Percentiles rank a stretch among this genome's conserved stretches.
phyloP scores from a whole-genome alignment of 2,797 vertebrate genomes.

The Esox lucius region DNA sequence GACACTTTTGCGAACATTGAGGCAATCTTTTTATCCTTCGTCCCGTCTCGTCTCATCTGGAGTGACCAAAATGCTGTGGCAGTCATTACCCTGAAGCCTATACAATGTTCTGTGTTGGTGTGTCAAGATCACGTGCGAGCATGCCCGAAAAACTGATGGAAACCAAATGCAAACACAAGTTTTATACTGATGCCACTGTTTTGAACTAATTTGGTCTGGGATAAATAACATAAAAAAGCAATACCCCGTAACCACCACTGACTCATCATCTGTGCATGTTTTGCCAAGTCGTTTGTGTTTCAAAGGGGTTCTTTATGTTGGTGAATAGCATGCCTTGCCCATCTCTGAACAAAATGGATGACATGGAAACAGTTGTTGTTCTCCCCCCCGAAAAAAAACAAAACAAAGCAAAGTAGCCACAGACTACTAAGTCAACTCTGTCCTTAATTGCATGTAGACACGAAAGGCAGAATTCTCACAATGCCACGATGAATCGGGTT shows the following conservation, averaged over 20 bases:
- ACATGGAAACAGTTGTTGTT: conserved; percentile 43
- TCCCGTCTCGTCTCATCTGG: neutral
- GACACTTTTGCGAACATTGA: neutral
- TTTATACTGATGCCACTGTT: conserved; percentile 25
- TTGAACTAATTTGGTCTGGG: conserved; percentile 36
- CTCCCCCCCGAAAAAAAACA: conserved; percentile 44
- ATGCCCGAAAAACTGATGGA: conserved; percentile 2
- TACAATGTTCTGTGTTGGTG: neutral
- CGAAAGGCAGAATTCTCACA: conserved; percentile 43
- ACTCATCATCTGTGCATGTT: conserved; percentile 24
- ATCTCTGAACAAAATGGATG: conserved; percentile 30
- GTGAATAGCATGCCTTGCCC: conserved; percentile 21
- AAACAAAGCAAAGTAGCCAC: conserved; percentile 42
- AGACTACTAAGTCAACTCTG: conserved; percentile 57
- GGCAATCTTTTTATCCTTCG: neutral
- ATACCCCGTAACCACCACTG: conserved; percentile 1
- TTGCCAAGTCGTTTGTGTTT: conserved; percentile 28
- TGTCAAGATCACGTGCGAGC: neutral
- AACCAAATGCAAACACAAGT: conserved; percentile 31
- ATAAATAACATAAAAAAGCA: neutral
- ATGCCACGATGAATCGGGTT: conserved; percentile 9
- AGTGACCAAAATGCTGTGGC: neutral
- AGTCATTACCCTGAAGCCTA: neutral
- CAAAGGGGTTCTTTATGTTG: conserved; percentile 47
- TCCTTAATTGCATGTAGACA: conserved; percentile 56